Conservation (phyloP, 2,113 vertebrate species). For the Coptodon rendalli region DNA sequence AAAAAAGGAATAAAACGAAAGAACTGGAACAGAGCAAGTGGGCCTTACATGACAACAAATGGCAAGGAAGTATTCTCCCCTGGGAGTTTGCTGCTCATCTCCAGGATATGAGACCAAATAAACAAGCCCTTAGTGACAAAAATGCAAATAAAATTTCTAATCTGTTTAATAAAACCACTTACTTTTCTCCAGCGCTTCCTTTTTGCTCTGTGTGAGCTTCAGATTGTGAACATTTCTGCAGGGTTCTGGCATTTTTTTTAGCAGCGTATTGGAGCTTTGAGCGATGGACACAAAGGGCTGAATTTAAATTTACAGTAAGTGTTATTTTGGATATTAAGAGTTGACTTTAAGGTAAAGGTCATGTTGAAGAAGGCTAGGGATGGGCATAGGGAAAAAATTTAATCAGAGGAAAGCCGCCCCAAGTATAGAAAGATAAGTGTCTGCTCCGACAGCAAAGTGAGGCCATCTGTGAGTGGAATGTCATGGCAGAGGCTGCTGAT, state of each 20-base stretch:
- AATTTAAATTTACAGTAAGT: not conserved
- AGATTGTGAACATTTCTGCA: not conserved
- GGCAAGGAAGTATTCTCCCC: not conserved
- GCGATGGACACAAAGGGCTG: not conserved
- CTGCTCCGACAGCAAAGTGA: not conserved
- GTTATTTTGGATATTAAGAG: not conserved
- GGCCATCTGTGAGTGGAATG: slow-evolving; percentile 24
- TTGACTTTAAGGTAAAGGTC: not conserved
- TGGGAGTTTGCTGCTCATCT: not conserved
- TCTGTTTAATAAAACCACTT: not conserved
- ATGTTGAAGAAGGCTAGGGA: not conserved
- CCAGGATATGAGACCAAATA: not conserved
- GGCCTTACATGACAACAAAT: not conserved
- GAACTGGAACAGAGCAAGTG: not conserved
- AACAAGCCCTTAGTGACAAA: not conserved
- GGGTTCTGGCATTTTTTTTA: not conserved
- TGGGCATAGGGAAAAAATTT: not conserved
- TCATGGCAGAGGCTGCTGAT: slow-evolving; percentile 24
- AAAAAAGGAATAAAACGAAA: not conserved
- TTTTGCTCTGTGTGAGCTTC: not conserved
- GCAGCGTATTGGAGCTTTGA: not conserved
- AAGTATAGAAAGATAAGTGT: not conserved
- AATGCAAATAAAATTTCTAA: not conserved
- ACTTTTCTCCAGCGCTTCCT: not conserved
- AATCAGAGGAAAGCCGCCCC: not conserved